Evolutionary conservation across 2,888 invertebrate species (phyloP).

Genomic region (Dryadula phaetusa): DNA sequence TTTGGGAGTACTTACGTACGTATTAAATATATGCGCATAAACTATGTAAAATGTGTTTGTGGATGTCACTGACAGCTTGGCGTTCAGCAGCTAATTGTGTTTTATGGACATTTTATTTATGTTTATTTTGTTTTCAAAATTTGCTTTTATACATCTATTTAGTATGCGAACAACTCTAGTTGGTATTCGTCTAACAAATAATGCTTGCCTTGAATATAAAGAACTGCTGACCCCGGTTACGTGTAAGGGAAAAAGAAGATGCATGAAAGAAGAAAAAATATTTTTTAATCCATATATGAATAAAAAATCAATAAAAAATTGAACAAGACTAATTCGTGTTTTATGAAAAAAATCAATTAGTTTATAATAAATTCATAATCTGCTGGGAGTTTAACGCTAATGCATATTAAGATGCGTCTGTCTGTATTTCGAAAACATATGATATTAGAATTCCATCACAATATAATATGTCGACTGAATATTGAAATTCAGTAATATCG

Average conservation of each 20-base stretch:
- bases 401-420: background rate
- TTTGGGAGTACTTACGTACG: no score
- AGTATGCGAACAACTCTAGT: no score
- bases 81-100: background rate
- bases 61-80: conserved; percentile 1
- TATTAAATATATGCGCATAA: background rate
- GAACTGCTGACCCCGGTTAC: no score
- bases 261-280: no score
- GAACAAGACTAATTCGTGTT: background rate
- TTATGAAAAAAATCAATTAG: background rate
- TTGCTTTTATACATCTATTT: no score
- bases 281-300: no score
- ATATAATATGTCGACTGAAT: conserved; percentile 16
- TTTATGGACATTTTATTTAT: background rate
- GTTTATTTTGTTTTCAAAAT: background rate
- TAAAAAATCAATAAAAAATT: no score
- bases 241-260: no score
- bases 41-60: no score
- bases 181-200: no score
- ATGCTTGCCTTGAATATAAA: no score
- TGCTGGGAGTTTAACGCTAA: background rate
- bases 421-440: background rate
- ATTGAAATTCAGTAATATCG: conserved; percentile 20
- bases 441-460: conserved; percentile 15
- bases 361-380: background rate